Conservation (phyloP, 1,140 invertebrate genomes). For the Anagrus nilaparvatae region DNA sequence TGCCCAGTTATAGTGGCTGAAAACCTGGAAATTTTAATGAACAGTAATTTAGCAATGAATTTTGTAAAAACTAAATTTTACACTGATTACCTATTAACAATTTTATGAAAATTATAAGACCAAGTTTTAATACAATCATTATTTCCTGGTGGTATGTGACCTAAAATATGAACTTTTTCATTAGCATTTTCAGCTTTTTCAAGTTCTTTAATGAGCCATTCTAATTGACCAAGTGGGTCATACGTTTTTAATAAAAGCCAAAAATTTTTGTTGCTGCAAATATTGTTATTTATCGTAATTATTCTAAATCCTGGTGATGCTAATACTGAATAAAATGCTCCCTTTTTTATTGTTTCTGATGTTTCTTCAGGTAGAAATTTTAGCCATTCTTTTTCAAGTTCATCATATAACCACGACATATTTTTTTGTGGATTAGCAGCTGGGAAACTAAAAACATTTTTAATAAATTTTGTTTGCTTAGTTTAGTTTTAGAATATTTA, state of each 20-base stretch:
- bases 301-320: slow-evolving; percentile 79
- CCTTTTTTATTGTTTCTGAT: slow-evolving; percentile 70
- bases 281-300: slow-evolving; percentile 88
- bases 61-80: background rate
- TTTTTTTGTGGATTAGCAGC: slow-evolving; percentile 72
- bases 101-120: slow-evolving; percentile 84
- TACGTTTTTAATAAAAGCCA: slow-evolving; percentile 94
- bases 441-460: slow-evolving; percentile 62
- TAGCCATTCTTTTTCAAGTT: slow-evolving; percentile 73
- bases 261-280: slow-evolving; percentile 94
- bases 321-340: slow-evolving; percentile 81
- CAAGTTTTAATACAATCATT: slow-evolving; percentile 84
- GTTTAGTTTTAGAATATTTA: too few species aligned
- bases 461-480: too few species aligned
- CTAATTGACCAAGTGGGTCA: slow-evolving; percentile 86
- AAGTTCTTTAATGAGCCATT: slow-evolving; percentile 91
- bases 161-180: slow-evolving; percentile 95
- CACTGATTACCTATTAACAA: slow-evolving; percentile 60
- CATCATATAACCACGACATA: slow-evolving; percentile 88
- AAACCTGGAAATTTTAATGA: too few species aligned
- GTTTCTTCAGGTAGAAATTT: slow-evolving; percentile 80
- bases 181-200: slow-evolving; percentile 84
- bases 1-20: slow-evolving; percentile 80
- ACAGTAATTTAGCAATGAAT: background rate
- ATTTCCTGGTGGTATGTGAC: slow-evolving; percentile 93